Evolutionary conservation across 2,113 vertebrate genomes (phyloP), one percentile per base, ranked within the genome.

Genomic region (Myotis davidii): DNA sequence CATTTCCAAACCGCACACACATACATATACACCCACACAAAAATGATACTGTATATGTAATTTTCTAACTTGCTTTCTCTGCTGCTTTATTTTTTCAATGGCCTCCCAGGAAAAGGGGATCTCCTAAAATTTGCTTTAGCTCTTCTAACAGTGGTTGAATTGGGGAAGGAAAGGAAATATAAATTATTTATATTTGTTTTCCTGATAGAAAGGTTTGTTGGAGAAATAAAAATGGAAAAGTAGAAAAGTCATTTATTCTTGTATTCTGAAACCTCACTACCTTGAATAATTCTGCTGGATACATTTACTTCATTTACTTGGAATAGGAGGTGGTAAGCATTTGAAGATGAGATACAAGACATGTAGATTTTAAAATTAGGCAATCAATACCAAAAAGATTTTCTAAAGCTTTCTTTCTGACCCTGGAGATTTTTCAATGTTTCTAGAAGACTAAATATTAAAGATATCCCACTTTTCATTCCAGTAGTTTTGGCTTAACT

Each of bases 51-150:
- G 1, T 48, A 20, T 9, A 56, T 17, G 34, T 2, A 29, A 16
- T 52, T 82, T 79, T 67, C n/a, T 67, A 88, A 67, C 9, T 84
- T 67, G 45, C 9, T 16, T 69, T 56, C 88, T 78, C 50, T n/a
- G 9, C 25, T 45, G 32, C 32, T 93, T 76, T 79, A 52, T 70
- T 92, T 85, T 93, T 85, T 29, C 45, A 94, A 2, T 76, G 79
- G 39, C 54, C 21, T 86, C 37, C 83, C n/a, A 90, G 84, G 27
- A 88, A 82, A 94, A 59, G 45, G 18, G 16, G 14, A 83, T 73
- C 93, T 97, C 81, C 87, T 91, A 91, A 74, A 56, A 88, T 81
- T 72, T 89, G 77, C 69, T 92, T 88, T 82, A 85, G 23, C 12
- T 82, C 65, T 85, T 77, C 32, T 39, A 85, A 76, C 27, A 45